Evolutionary conservation across 2,797 vertebrate genomes (phyloP).

Genomic region (Pipistrellus pipistrellus): DNA sequence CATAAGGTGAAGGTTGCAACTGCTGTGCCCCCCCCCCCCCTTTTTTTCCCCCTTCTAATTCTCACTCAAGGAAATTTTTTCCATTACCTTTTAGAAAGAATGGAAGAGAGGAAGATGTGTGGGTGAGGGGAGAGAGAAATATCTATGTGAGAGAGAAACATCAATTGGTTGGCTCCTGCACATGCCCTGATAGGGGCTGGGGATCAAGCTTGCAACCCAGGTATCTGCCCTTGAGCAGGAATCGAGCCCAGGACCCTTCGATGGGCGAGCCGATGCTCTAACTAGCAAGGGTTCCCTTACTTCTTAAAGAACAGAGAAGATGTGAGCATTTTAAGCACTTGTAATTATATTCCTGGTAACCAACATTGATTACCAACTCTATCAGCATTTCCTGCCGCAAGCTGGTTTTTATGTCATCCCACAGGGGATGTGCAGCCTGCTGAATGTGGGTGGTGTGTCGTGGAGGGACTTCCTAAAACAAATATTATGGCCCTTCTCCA

Average conservation of each 20-base stretch:
- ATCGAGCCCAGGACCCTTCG: not conserved
- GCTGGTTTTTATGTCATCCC: not conserved
- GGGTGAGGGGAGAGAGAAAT: not conserved
- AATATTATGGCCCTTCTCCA: constrained; percentile 59
- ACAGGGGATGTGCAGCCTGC: not conserved
- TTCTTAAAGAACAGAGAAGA: not conserved
- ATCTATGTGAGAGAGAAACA: not conserved
- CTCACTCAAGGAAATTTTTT: not conserved
- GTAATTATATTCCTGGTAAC: too few relatives aligned
- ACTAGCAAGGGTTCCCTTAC: not conserved
- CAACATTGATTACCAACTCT: not conserved
- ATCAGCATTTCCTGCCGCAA: not conserved
- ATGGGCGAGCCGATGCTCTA: not conserved
- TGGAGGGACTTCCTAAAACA: constrained; percentile 23
- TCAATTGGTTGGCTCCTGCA: not conserved
- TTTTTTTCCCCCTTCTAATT: not conserved
- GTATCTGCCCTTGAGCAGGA: not conserved
- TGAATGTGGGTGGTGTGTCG: not conserved
- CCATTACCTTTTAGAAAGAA: not conserved
- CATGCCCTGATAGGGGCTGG: not conserved
- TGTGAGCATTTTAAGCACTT: not conserved
- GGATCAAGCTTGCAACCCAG: not conserved
- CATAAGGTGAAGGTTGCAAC: not conserved
- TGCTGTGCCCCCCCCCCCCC: not conserved
- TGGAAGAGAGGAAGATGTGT: not conserved